These are phyloP conservation scores for Meteorus cinctellus DNA, from an alignment of 2,888 invertebrate species.

Conservation along the genomic window DNA sequence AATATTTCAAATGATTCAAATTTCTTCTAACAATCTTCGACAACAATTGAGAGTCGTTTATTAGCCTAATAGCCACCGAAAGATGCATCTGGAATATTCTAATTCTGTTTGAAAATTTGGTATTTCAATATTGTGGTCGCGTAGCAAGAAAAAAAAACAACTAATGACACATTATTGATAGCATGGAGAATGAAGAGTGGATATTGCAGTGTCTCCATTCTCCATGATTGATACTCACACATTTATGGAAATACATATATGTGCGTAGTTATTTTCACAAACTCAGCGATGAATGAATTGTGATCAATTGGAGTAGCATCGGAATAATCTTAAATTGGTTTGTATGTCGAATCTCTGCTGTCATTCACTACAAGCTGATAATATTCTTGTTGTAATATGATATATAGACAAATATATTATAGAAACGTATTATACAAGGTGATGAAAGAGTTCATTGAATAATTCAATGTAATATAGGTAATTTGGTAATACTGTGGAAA, in stretches of 20 bases:
- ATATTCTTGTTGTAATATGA: slow-evolving; percentile 43
- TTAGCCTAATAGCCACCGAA: not conserved
- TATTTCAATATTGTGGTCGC: not conserved
- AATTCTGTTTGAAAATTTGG: not conserved
- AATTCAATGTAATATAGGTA: slow-evolving; percentile 7
- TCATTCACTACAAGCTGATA: slow-evolving; percentile 37
- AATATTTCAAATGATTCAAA: slow-evolving; percentile 20
- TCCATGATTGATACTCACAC: not conserved
- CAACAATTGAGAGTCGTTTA: not conserved
- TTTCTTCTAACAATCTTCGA: not conserved
- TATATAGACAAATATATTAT: slow-evolving; percentile 40
- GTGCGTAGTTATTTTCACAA: not conserved
- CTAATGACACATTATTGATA: not conserved
- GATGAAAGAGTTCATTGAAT: slow-evolving; percentile 5
- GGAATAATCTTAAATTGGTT: slow-evolving; percentile 19
- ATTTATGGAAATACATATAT: not conserved
- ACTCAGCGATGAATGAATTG: not conserved
- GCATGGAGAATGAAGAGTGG: no score
- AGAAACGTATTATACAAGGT: slow-evolving; percentile 45
- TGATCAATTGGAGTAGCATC: not conserved
- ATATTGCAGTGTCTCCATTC: no score
- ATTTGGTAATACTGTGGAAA: no score
- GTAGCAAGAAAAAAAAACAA: not conserved
- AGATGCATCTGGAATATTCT: not conserved
- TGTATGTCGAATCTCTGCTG: slow-evolving; percentile 42